These are phyloP conservation scores for Xylocopa sonorina DNA, from an alignment of 1,140 invertebrate genomes.

Conservation along the genomic window DNA sequence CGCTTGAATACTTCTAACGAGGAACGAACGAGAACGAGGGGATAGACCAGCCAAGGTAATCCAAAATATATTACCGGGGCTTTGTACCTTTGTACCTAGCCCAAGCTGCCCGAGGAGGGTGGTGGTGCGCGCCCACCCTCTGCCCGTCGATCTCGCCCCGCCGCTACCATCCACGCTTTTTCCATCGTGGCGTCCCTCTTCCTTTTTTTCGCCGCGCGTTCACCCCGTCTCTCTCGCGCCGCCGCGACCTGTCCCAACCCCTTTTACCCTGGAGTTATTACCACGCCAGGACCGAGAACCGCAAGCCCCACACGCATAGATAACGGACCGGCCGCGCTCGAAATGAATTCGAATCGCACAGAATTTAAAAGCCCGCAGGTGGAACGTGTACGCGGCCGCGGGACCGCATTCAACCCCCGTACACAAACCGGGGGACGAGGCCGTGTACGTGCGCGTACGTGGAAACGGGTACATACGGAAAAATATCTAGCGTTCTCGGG, in stretches of 20 bases:
- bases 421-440: too few species aligned
- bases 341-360: conserved; percentile 73
- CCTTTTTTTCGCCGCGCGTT: conserved; percentile 3
- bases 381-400: conserved; percentile 18
- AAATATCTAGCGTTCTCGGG: conserved; percentile 13
- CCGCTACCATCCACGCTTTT: background rate
- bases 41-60: conserved; percentile 70
- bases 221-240: background rate
- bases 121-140: conserved; percentile 39
- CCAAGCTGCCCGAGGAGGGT: conserved; percentile 52
- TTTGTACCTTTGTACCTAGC: conserved; percentile 76
- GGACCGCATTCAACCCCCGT: too few species aligned
- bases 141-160: background rate
- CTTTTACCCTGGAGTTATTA: conserved; percentile 70
- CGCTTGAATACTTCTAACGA: conserved; percentile 76
- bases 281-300: conserved; percentile 68
- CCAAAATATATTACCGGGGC: conserved; percentile 78
- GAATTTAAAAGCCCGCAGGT: conserved; percentile 65
- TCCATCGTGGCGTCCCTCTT: background rate
- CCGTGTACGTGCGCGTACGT: background rate
- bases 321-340: conserved; percentile 65
- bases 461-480: too few species aligned
- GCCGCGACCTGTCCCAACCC: background rate
- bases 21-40: conserved; percentile 58
- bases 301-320: conserved; percentile 74